Conservation (phyloP, 1,140 invertebrate genomes). For the Thereuonema tuberculata region DNA sequence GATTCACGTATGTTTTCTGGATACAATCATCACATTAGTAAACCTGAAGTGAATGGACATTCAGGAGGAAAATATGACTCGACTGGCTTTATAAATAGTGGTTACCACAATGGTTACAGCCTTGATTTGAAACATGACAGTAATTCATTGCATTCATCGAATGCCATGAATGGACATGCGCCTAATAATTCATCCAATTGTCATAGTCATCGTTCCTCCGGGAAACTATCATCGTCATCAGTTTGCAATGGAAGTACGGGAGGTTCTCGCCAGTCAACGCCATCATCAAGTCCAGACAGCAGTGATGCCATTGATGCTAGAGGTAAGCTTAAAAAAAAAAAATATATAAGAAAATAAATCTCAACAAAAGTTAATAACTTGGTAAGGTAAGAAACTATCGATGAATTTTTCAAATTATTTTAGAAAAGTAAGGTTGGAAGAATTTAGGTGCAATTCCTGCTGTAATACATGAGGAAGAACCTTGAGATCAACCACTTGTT, state of each 20-base stretch:
- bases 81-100: background rate
- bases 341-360: too few relatives aligned
- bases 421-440: too few relatives aligned
- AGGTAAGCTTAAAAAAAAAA: too few relatives aligned
- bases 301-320: background rate
- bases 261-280: background rate
- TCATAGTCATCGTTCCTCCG: background rate
- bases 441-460: too few relatives aligned
- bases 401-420: too few relatives aligned
- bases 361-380: too few relatives aligned
- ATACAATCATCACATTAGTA: too few relatives aligned
- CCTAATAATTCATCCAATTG: background rate
- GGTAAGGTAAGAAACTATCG: too few relatives aligned
- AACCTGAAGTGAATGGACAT: background rate
- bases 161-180: background rate
- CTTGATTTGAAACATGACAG: background rate
- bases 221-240: background rate
- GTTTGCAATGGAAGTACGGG: background rate
- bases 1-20: too few relatives aligned
- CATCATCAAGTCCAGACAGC: background rate
- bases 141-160: background rate
- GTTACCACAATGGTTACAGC: background rate
- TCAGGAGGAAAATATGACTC: background rate
- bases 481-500: too few relatives aligned
- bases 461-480: too few relatives aligned